These are phyloP conservation scores for Scatophagus argus DNA, from an alignment of 2,113 vertebrate species.

Conservation along the genomic window DNA sequence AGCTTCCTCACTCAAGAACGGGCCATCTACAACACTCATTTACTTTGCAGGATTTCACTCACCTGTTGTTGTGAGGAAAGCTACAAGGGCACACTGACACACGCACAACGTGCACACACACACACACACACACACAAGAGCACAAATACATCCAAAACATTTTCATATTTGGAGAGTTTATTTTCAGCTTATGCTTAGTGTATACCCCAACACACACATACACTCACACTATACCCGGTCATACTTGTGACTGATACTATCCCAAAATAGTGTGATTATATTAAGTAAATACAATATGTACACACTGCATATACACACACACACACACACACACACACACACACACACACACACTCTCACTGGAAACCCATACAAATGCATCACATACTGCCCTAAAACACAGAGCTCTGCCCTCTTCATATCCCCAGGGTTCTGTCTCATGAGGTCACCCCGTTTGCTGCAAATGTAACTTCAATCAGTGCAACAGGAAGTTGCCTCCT, in stretches of 20 bases:
- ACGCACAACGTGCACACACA: slow-evolving; percentile 9
- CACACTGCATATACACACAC: not conserved
- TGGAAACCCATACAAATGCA: slow-evolving; percentile 9
- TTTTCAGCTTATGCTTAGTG: slow-evolving; percentile 13
- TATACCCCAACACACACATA: not conserved
- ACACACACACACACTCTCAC: not conserved
- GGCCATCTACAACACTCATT: slow-evolving; percentile 20
- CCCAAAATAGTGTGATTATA: slow-evolving; percentile 2
- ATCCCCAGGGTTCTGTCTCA: slow-evolving; percentile 54
- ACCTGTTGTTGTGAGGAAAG: slow-evolving; percentile 7
- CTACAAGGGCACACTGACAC: slow-evolving; percentile 2
- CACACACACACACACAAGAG: not conserved
- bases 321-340: not conserved
- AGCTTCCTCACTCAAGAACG: slow-evolving; percentile 25
- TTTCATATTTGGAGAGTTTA: slow-evolving; percentile 27
- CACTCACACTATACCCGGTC: slow-evolving; percentile 5
- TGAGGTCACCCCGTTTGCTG: slow-evolving; percentile 58
- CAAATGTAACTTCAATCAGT: slow-evolving; percentile 77
- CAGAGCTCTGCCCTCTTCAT: slow-evolving; percentile 6
- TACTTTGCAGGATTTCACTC: slow-evolving; percentile 21
- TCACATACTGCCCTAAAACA: slow-evolving; percentile 32
- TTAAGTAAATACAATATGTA: slow-evolving; percentile 3
- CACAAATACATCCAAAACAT: slow-evolving; percentile 17
- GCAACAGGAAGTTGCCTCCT: slow-evolving; percentile 74
- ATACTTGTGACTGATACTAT: slow-evolving; percentile 12